Evolutionary conservation across 2,888 invertebrate species (phyloP), one percentile per base, ranked within the genome.

Genomic region (Sphecodes monilicornis): DNA sequence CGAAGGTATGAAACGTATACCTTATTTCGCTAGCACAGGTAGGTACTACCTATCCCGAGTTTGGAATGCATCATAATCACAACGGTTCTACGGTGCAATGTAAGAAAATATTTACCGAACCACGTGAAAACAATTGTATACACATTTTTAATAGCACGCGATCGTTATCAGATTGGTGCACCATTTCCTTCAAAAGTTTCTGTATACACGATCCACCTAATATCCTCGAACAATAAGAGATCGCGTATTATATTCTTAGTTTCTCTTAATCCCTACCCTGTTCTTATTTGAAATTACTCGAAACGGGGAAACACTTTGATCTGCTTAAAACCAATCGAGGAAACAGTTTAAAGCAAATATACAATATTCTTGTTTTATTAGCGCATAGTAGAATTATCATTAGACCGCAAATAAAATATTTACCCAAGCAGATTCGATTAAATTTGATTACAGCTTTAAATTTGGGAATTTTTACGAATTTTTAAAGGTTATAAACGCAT

Each of bases 71-170:
- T 82, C 76, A 73, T 43, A 66, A 80, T 73, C 64, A 26, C 72
- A 60, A 73, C 54, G 66, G 54, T 39, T 74, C 18, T 13, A 8
- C 60, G 39, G 50, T 84, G 68, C 43, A 57, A 76, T 39, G 46
- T 57, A 32, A 4, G n/a, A 39, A 75, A 75, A 76, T 82, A 76
- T 86, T 85, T 85, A 74, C 76, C 76, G 39, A 11, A 70, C 46
- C 41, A 60, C 39, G 68, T 46, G 70, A 43, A 54, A 54, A n/a
- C n/a, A 54, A 54, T n/a, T 41, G 46, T 54, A 26, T 68, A 66
- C 36, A 26, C 32, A 50, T 36, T 39, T 60, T 57, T 13, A 36
- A 64, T 1, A 29, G 66, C 26, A 41, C 41, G 39, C 41, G 8
- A 41, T 39, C 60, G 74, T 54, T 39, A 74, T 32, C 22, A 18